Evolutionary conservation across 2,113 vertebrate genomes (phyloP).

Genomic region (Alouatta palliata): DNA sequence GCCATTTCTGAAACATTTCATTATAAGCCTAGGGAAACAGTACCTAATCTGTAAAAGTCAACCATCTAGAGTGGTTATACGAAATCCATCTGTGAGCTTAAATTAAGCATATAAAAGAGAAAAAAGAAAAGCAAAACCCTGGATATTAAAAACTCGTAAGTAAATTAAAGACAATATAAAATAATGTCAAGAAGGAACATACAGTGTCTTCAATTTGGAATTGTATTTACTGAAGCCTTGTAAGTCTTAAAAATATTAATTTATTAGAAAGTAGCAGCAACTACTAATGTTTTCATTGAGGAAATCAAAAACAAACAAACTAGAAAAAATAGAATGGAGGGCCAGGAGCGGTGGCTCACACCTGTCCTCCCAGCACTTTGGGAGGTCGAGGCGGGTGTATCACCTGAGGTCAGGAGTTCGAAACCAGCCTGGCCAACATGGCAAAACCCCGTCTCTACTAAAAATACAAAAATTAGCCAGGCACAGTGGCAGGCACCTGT

Average conservation of each 20-base stretch:
- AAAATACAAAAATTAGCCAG: no score
- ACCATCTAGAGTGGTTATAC: neutral
- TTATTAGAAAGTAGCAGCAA: neutral
- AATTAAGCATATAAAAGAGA: neutral
- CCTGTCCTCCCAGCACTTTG: no score
- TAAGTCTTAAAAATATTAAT: neutral
- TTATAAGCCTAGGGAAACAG: neutral
- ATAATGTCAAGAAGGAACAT: neutral
- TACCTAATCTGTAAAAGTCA: constrained; percentile 19
- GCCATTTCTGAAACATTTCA: neutral
- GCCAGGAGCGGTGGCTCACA: no score
- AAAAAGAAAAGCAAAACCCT: neutral
- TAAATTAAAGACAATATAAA: neutral
- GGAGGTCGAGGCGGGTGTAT: no score
- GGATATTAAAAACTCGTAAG: neutral
- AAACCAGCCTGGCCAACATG: no score
- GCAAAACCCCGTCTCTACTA: no score
- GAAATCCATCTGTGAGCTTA: neutral
- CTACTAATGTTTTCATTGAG: neutral
- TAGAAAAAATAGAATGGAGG: no score
- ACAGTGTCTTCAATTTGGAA: neutral
- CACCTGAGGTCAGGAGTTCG: no score
- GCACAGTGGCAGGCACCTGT: no score
- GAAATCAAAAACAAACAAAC: neutral
- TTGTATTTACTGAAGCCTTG: neutral